These are phyloP conservation scores for Percopsis omiscomaycus DNA, from an alignment of 2,797 vertebrate species.

Conservation along the genomic window DNA sequence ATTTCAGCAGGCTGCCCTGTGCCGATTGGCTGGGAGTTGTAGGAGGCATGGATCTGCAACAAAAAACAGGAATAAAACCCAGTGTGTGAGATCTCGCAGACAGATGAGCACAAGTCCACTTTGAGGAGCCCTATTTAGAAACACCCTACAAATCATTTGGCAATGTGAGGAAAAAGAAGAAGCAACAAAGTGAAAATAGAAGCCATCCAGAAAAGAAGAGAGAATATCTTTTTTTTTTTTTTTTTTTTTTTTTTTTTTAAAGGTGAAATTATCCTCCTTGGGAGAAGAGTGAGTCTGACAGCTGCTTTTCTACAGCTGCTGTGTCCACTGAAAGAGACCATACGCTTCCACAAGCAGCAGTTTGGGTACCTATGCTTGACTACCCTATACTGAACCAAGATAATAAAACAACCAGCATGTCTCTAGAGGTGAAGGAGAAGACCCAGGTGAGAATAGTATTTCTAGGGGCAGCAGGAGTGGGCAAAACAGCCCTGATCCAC, in stretches of 20 bases:
- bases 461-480: constrained; percentile 87
- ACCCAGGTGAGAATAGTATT: constrained; percentile 88
- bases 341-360: not conserved
- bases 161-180: not conserved
- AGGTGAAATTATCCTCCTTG: not conserved
- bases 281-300: constrained; percentile 10
- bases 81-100: constrained; percentile 29
- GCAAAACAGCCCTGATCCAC: constrained; percentile 87
- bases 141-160: not conserved
- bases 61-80: constrained; percentile 75
- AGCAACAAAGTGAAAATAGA: not conserved
- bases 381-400: not conserved
- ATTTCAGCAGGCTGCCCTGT: constrained; percentile 52
- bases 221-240: no score
- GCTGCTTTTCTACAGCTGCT: constrained; percentile 13
- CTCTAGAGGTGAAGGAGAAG: constrained; percentile 87
- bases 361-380: constrained; percentile 6
- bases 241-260: no score
- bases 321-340: not conserved
- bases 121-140: constrained; percentile 17
- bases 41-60: constrained; percentile 45
- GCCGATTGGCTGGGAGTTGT: constrained; percentile 64
- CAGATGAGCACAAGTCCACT: constrained; percentile 43
- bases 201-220: constrained; percentile 2
- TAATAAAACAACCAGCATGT: constrained; percentile 70